phyloP scores from a whole-genome alignment of 2,113 vertebrate species.

The human (Homo sapiens) region DNA sequence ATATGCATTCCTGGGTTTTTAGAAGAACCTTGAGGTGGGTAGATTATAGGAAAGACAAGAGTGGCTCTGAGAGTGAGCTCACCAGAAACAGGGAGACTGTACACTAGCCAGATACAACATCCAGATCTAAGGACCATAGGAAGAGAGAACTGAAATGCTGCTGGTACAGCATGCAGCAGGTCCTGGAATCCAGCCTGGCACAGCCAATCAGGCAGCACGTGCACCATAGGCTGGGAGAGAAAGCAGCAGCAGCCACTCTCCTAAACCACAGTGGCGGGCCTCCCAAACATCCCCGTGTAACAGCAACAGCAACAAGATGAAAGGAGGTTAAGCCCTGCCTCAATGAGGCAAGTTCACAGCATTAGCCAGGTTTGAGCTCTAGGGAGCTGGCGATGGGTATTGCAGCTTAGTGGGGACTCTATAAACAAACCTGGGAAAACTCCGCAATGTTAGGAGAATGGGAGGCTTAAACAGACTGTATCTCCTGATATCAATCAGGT shows the following conservation, averaged over 20 bases:
- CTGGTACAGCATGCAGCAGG: too few species aligned
- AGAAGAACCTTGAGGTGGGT: not conserved
- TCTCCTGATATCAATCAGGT: not conserved
- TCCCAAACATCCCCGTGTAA: fast-evolving
- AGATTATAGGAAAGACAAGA: not conserved
- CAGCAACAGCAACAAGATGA: not conserved
- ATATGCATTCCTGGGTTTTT: not conserved
- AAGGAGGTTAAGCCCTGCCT: not conserved
- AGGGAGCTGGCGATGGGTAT: not conserved
- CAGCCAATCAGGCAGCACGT: fast-evolving
- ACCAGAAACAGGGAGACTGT: fast-evolving
- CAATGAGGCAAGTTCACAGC: not conserved
- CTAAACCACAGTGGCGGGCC: not conserved
- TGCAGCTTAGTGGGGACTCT: not conserved
- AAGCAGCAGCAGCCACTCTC: fast-evolving
- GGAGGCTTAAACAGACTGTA: not conserved
- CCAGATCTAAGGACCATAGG: not conserved
- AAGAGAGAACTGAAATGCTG: not conserved
- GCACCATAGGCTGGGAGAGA: not conserved
- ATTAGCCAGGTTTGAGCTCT: not conserved
- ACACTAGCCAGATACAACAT: not conserved
- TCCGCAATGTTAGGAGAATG: not conserved
- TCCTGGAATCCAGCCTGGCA: not conserved
- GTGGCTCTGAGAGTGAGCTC: not conserved
- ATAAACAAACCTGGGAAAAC: not conserved